Base-by-base conservation (phyloP, 2,113 vertebrate genomes). In the Dryoscopus gambensis region DNA sequence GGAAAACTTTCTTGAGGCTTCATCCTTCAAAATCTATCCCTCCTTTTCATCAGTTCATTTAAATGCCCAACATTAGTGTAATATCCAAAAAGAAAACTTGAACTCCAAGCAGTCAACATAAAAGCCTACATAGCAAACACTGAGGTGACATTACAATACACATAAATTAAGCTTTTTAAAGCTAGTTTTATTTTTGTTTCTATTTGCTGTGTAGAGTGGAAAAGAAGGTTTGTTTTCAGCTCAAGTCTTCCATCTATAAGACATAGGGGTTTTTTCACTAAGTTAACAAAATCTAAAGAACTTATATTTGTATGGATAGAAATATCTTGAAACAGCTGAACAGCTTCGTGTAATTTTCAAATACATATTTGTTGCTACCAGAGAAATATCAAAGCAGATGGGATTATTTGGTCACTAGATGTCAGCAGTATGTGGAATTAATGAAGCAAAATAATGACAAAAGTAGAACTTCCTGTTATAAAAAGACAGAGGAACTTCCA, bases 371-470 rank as follows among this genome's bases (percentile, higher is more conserved):
- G 25, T 57, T 53, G 2, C 35, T 67, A 63, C 13, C 10, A 47
- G 10, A 69, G 35, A 82, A 88, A 64, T 75, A 87, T 40, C 42
- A 42, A 93, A 88, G 23, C 39, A 75, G 24, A 35, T 77, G 23
- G 35, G 56, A 62, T 62, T 84, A 46, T 92, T 85, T 93, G 65
- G 82, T 92, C 85, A 91, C 73, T 91, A 93, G 77, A 65, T 93
- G 87, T 94, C 84, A 96, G 84, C 60, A 70, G 47, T 42, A 92
- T 63, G 49, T 90, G 82, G 15, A 94, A 93, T 39, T 65, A 87
- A 92, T 10, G 11, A 88, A 88, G 24, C 1, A 85, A 71, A 84
- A 83, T 42, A 67, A 78, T 39, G 18, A 44, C 22, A 71, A 37
- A 84, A 68, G 33, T 68, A 69, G 62, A 82, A 79, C 9, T 87